phyloP scores from a whole-genome alignment of 2,797 vertebrate species.

The Sebastes ruberrimus region DNA sequence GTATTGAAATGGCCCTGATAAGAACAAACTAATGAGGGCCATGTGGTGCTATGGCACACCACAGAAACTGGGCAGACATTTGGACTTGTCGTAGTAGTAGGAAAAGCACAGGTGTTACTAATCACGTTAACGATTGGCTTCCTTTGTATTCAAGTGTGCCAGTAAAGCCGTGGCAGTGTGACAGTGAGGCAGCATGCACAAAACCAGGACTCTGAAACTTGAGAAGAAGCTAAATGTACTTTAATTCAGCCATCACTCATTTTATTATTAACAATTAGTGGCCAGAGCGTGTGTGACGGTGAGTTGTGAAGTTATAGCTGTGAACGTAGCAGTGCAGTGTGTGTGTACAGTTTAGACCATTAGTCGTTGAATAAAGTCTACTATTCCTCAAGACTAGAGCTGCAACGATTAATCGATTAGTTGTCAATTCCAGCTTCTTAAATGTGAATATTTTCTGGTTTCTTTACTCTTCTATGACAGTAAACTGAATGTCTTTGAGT shows the following conservation, averaged over 20 bases:
- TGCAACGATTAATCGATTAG: too few relatives aligned
- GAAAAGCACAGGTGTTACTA: slow-evolving; percentile 16
- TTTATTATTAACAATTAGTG: neutral
- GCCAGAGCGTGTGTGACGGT: neutral
- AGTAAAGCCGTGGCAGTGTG: neutral
- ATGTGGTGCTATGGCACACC: neutral
- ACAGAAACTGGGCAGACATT: neutral
- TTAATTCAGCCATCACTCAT: neutral
- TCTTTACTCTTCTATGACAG: fast-evolving
- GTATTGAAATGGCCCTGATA: neutral
- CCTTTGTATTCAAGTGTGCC: neutral
- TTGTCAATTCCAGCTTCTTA: too few relatives aligned
- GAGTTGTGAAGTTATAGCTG: neutral
- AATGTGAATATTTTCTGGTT: too few relatives aligned
- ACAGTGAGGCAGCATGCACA: neutral
- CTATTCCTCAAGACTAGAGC: neutral
- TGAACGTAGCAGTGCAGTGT: neutral
- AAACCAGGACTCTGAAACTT: neutral
- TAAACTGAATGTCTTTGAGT: too few relatives aligned
- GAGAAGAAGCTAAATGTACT: neutral
- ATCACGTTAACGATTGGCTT: neutral
- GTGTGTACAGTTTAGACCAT: neutral
- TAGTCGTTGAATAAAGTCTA: neutral
- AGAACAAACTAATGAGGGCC: neutral
- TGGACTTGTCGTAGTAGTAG: neutral